phyloP scores from a whole-genome alignment of 2,888 invertebrate genomes.

The Diaperis boleti region DNA sequence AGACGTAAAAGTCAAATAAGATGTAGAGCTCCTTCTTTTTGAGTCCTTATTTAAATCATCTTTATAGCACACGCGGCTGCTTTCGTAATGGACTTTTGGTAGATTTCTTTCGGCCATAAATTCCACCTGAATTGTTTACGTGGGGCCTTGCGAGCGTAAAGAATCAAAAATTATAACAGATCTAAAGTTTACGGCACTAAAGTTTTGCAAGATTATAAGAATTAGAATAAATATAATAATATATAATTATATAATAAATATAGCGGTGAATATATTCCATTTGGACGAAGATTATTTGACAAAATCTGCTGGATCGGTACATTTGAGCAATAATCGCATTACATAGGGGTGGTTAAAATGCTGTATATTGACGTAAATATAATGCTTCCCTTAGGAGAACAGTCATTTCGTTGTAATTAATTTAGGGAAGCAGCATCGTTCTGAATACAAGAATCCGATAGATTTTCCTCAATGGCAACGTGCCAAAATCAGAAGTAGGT shows the following conservation, averaged over 20 bases:
- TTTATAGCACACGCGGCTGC: not conserved
- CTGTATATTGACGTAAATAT: conserved; percentile 21
- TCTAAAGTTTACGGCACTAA: too few species aligned
- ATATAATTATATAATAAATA: too few species aligned
- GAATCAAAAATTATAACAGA: too few species aligned
- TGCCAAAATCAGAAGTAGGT: conserved; percentile 20
- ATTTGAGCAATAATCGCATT: conserved; percentile 18
- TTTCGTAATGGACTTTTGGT: not conserved
- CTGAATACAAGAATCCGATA: conserved; percentile 15
- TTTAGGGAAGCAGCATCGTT: conserved; percentile 10
- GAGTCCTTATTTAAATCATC: not conserved
- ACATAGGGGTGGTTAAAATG: conserved; percentile 8
- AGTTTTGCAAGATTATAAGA: conserved; percentile 6
- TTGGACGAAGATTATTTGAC: conserved; percentile 4
- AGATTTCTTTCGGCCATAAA: conserved; percentile 14
- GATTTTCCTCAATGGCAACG: conserved; percentile 10
- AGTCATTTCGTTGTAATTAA: conserved; percentile 19
- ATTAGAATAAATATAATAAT: conserved; percentile 14
- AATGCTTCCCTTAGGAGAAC: conserved; percentile 10
- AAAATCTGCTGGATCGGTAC: conserved; percentile 5
- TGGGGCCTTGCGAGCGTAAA: too few species aligned
- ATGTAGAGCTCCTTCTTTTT: not conserved
- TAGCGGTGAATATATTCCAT: too few species aligned
- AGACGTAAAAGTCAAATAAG: not conserved
- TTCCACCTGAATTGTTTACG: conserved; percentile 17